phyloP scores from a whole-genome alignment of 1,140 invertebrate genomes.

The Orchesella cincta region DNA sequence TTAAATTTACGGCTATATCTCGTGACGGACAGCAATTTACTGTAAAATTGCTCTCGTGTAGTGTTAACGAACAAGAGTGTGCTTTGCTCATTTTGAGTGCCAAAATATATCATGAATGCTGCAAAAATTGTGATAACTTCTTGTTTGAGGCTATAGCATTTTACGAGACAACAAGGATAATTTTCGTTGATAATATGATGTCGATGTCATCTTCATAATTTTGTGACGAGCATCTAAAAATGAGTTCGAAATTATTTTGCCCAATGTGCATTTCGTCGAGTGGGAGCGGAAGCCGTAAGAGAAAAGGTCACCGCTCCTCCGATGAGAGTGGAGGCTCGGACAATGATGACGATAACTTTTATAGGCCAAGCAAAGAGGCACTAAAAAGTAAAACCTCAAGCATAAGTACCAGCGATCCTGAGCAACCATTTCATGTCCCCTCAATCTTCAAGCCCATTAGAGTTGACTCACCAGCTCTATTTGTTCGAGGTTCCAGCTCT shows the following conservation, averaged over 20 bases:
- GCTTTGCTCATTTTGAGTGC: too few relatives aligned
- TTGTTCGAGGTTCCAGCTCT: conserved; percentile 3
- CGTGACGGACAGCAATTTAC: not conserved
- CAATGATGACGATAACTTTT: conserved; percentile 31
- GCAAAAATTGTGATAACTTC: too few relatives aligned
- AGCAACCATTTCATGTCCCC: conserved; percentile 35
- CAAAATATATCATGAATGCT: too few relatives aligned
- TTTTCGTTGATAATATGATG: too few relatives aligned
- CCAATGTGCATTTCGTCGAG: conserved; percentile 11
- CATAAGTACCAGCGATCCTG: conserved; percentile 9
- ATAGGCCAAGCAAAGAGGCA: conserved; percentile 5
- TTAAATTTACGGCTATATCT: not conserved
- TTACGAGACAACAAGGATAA: too few relatives aligned
- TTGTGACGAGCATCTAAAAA: not conserved
- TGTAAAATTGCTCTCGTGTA: too few relatives aligned
- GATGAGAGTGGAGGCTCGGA: not conserved
- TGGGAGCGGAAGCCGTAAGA: conserved; percentile 4
- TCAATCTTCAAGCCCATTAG: conserved; percentile 46
- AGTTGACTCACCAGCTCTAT: conserved; percentile 44
- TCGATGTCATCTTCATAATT: too few relatives aligned
- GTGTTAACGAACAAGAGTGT: too few relatives aligned
- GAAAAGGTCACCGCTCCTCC: not conserved
- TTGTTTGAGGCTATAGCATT: too few relatives aligned
- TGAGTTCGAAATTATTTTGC: conserved; percentile 23
- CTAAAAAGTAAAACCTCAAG: conserved; percentile 21